Conservation (phyloP, 2,797 vertebrate species). For the Onychomys leucogaster region DNA sequence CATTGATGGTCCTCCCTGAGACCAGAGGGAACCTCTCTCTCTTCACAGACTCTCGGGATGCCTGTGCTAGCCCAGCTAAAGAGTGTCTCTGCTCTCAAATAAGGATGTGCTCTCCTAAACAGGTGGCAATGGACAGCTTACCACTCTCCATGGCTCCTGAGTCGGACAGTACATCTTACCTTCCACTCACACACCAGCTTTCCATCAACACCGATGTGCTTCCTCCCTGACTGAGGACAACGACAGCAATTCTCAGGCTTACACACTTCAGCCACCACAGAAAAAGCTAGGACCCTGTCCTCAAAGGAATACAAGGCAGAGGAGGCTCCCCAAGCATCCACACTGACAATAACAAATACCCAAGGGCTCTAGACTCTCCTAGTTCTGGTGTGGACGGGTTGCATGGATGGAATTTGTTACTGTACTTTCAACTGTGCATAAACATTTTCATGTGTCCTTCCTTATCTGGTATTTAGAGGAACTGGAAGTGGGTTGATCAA, state of each 20-base stretch:
- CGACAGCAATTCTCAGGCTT: not conserved
- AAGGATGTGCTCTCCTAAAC: not conserved
- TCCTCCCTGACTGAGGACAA: not conserved
- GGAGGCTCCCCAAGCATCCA: not conserved
- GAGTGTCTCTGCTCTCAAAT: not conserved
- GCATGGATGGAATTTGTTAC: not conserved
- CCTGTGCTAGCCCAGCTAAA: not conserved
- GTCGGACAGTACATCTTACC: not conserved
- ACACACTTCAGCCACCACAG: not conserved
- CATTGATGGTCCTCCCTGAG: not conserved
- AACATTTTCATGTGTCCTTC: not conserved
- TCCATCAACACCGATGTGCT: not conserved
- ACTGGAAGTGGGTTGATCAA: not conserved
- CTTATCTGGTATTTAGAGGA: not conserved
- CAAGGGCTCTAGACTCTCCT: not conserved
- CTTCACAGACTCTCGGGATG: not conserved
- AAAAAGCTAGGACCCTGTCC: not conserved
- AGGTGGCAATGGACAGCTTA: not conserved
- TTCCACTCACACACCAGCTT: fast-evolving
- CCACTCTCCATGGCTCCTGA: not conserved
- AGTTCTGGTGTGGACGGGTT: not conserved
- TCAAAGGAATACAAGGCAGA: not conserved
- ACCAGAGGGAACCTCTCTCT: not conserved
- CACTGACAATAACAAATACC: not conserved
- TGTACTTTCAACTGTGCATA: not conserved